phyloP scores from a whole-genome alignment of 2,113 vertebrate genomes.

The Barbus barbus region DNA sequence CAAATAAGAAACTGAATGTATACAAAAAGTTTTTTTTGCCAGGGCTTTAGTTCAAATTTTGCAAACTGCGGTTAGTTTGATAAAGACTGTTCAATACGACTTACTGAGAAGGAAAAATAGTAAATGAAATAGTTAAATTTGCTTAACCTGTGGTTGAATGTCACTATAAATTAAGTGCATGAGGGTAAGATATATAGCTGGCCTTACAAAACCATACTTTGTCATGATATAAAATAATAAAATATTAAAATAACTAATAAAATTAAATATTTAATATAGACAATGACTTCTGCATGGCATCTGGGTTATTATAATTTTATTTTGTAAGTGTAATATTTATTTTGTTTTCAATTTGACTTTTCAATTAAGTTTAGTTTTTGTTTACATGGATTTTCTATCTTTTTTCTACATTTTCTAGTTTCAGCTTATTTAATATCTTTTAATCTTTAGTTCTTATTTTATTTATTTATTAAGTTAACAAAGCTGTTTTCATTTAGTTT shows the following conservation, averaged over 20 bases:
- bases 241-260: no score
- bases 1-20: no score
- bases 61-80: no score
- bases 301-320: neutral
- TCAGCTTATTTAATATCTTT: no score
- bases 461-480: no score
- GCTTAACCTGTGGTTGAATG: neutral
- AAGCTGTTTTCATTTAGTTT: no score
- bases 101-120: neutral
- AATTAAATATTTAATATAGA: neutral
- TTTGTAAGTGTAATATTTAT: neutral
- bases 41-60: no score
- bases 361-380: neutral
- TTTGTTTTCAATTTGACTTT: neutral
- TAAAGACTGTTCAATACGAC: no score
- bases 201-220: neutral
- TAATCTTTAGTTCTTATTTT: no score
- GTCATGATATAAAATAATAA: no score
- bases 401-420: neutral
- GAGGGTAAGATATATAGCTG: neutral
- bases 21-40: no score
- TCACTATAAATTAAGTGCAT: neutral
- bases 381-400: neutral
- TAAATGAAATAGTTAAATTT: neutral
- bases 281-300: neutral